phyloP scores from a whole-genome alignment of 2,888 invertebrate genomes.

The Mellilla xanthometata region DNA sequence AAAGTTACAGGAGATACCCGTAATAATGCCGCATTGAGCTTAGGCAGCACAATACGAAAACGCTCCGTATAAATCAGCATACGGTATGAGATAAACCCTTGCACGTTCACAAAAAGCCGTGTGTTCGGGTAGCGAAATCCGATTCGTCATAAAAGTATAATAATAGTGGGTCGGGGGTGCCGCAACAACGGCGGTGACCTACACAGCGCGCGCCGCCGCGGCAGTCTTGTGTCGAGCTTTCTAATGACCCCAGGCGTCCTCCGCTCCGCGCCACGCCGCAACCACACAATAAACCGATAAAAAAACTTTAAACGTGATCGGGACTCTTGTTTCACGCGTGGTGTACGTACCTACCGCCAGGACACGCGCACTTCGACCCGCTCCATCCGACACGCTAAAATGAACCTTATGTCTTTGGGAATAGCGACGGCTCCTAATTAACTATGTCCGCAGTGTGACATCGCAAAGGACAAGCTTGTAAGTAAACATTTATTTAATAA shows the following conservation, averaged over 20 bases:
- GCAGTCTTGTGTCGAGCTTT: conserved; percentile 79
- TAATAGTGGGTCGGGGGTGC: conserved; percentile 79
- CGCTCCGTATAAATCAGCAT: conserved; percentile 35
- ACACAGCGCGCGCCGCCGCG: conserved; percentile 76
- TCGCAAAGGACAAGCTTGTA: conserved; percentile 52
- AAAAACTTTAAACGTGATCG: conserved; percentile 53
- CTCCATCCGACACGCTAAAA: conserved; percentile 51
- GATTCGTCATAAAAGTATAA: conserved; percentile 83
- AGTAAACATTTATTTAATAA: conserved; percentile 52
- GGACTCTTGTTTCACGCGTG: conserved; percentile 61
- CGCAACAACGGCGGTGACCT: conserved; percentile 79
- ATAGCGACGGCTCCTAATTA: conserved; percentile 71
- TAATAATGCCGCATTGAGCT: conserved; percentile 25
- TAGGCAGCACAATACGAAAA: conserved; percentile 34
- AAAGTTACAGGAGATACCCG: conserved; percentile 19
- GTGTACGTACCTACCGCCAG: conserved; percentile 46
- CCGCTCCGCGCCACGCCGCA: conserved; percentile 63
- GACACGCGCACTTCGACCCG: conserved; percentile 61
- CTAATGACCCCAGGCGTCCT: conserved; percentile 81
- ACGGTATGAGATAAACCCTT: conserved; percentile 44
- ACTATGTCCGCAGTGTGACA: conserved; percentile 45
- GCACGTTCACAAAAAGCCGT: conserved; percentile 58
- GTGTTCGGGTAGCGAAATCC: conserved; percentile 70
- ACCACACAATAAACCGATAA: conserved; percentile 52
- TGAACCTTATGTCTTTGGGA: conserved; percentile 64